These are phyloP conservation scores for Salarias fasciatus DNA, from an alignment of 2,797 vertebrate genomes.

Conservation along the genomic window DNA sequence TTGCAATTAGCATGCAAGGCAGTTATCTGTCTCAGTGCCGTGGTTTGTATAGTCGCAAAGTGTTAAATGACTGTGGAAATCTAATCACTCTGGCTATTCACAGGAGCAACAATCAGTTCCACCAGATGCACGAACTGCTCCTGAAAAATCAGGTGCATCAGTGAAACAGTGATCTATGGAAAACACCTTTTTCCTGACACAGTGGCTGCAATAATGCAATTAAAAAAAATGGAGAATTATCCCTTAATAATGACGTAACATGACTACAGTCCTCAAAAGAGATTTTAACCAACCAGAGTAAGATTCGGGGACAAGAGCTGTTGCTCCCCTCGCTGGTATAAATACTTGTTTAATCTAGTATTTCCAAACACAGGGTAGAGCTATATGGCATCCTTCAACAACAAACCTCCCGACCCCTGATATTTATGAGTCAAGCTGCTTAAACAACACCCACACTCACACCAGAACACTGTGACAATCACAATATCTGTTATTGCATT, in stretches of 20 bases:
- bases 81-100: constrained; percentile 35
- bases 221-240: no score
- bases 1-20: constrained; percentile 30
- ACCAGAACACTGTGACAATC: background rate
- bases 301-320: no score
- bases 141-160: constrained; percentile 9
- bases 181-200: constrained; percentile 4
- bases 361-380: no score
- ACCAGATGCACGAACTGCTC: constrained; percentile 10
- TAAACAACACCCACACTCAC: background rate
- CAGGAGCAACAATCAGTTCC: constrained; percentile 12
- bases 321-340: no score
- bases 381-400: background rate
- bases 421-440: constrained; percentile 17
- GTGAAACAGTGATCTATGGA: constrained; percentile 7
- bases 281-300: no score
- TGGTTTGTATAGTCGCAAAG: constrained; percentile 39
- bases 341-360: no score
- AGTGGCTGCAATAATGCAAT: background rate
- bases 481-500: background rate
- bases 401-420: constrained; percentile 1
- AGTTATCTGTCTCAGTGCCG: constrained; percentile 21
- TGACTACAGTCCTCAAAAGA: no score
- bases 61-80: constrained; percentile 35
- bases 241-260: no score